Conservation (phyloP, 2,113 vertebrate species). For the Cyprinus carpio region DNA sequence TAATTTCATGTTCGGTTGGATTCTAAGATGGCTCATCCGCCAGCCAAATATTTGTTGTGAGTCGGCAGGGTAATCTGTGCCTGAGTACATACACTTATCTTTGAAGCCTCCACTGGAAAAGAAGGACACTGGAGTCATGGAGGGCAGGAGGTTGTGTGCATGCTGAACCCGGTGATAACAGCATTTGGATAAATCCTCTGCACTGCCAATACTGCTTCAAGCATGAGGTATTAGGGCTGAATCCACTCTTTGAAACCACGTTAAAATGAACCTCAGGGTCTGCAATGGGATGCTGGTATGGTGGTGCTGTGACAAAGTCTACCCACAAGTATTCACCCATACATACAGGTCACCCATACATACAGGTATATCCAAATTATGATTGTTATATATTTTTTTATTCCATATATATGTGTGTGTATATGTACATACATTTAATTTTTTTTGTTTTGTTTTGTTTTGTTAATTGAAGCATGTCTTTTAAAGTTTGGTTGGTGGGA, state of each 20-base stretch:
- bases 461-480: no score
- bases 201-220: slow-evolving; percentile 31
- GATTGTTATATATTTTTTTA: no score
- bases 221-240: slow-evolving; percentile 39
- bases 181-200: slow-evolving; percentile 40
- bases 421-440: no score
- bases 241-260: slow-evolving; percentile 2
- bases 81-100: slow-evolving; percentile 59
- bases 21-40: slow-evolving; percentile 72
- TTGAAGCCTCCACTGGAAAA: slow-evolving; percentile 44
- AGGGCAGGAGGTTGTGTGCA: slow-evolving; percentile 35
- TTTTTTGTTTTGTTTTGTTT: no score
- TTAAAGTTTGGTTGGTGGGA: no score
- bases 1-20: slow-evolving; percentile 80
- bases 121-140: slow-evolving; percentile 45
- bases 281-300: not conserved
- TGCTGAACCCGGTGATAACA: slow-evolving; percentile 44
- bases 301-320: slow-evolving; percentile 1
- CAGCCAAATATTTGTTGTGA: slow-evolving; percentile 78
- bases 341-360: not conserved
- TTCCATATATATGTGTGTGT: no score
- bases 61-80: slow-evolving; percentile 67
- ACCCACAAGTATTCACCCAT: not conserved
- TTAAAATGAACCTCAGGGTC: slow-evolving; percentile 6
- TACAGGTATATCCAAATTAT: not conserved